Conservation (phyloP, 2,888 invertebrate genomes). For the Thera obeliscata region DNA sequence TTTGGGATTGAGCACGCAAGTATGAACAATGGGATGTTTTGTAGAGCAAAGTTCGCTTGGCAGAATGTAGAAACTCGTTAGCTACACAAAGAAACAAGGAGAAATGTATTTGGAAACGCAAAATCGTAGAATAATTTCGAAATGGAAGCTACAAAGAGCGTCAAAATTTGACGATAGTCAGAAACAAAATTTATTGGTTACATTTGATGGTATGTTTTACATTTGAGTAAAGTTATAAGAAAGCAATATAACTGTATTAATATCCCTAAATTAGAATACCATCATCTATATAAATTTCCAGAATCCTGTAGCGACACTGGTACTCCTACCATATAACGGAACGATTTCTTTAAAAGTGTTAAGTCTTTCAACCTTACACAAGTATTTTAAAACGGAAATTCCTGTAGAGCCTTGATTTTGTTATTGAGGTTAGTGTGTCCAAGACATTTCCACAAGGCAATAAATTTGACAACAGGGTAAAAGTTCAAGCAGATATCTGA, state of each 20-base stretch:
- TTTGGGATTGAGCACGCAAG: constrained; percentile 68
- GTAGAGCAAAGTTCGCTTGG: constrained; percentile 37
- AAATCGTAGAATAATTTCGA: background rate
- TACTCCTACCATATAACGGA: background rate
- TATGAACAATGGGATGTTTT: constrained; percentile 41
- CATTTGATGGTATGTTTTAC: too few relatives aligned
- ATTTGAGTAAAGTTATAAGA: too few relatives aligned
- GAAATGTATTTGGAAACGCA: background rate
- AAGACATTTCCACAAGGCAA: constrained; percentile 40
- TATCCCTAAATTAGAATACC: too few relatives aligned
- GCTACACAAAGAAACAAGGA: background rate
- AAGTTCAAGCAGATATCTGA: constrained; percentile 33
- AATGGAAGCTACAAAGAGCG: background rate
- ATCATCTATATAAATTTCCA: background rate
- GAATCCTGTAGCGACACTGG: background rate
- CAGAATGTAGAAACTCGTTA: background rate
- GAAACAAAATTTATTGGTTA: too few relatives aligned
- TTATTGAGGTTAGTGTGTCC: constrained; percentile 42
- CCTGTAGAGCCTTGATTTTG: constrained; percentile 37
- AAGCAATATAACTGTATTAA: too few relatives aligned
- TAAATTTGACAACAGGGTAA: constrained; percentile 41
- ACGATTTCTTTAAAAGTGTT: background rate
- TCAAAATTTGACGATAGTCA: too few relatives aligned
- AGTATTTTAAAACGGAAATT: constrained; percentile 41
- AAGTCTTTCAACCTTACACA: constrained; percentile 16